phyloP scores from a whole-genome alignment of 2,113 vertebrate species.

The Dicentrarchus labrax region DNA sequence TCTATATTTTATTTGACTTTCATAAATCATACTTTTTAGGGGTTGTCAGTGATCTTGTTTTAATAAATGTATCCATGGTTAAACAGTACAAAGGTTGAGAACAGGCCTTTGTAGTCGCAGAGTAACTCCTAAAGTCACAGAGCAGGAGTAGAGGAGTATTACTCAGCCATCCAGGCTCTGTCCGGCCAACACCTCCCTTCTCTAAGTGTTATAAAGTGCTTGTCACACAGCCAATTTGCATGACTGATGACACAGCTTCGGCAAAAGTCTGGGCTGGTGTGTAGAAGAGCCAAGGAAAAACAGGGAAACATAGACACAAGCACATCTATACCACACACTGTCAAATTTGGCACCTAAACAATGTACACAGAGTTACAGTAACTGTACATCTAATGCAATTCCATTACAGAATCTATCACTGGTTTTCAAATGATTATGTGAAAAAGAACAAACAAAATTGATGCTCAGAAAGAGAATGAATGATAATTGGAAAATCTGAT shows the following conservation, averaged over 20 bases:
- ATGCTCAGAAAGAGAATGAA: not conserved
- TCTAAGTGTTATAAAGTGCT: slow-evolving; percentile 79
- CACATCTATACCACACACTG: not conserved
- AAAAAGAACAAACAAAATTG: not conserved
- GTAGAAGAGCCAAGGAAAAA: slow-evolving; percentile 45
- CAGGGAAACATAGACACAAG: not conserved
- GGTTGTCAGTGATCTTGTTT: slow-evolving; percentile 35
- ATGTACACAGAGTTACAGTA: not conserved
- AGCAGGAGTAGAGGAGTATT: slow-evolving; percentile 34
- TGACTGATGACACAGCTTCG: slow-evolving; percentile 77
- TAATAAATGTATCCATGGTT: slow-evolving; percentile 17
- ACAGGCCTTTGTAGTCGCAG: slow-evolving; percentile 37
- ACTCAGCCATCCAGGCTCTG: slow-evolving; percentile 50
- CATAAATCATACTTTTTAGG: slow-evolving; percentile 47
- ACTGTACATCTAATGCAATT: not conserved
- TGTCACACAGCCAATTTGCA: slow-evolving; percentile 80
- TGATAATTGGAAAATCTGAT: not conserved
- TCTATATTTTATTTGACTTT: not conserved
- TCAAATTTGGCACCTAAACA: slow-evolving; percentile 6
- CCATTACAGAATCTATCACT: not conserved
- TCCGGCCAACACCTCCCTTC: slow-evolving; percentile 36
- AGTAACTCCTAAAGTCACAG: slow-evolving; percentile 34
- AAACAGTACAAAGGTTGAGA: slow-evolving; percentile 34
- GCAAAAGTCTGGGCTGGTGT: slow-evolving; percentile 47
- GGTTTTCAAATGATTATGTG: not conserved